Evolutionary conservation across 2,888 invertebrate genomes (phyloP), one percentile per base, ranked within the genome.

Genomic region (Beris chalybata): DNA sequence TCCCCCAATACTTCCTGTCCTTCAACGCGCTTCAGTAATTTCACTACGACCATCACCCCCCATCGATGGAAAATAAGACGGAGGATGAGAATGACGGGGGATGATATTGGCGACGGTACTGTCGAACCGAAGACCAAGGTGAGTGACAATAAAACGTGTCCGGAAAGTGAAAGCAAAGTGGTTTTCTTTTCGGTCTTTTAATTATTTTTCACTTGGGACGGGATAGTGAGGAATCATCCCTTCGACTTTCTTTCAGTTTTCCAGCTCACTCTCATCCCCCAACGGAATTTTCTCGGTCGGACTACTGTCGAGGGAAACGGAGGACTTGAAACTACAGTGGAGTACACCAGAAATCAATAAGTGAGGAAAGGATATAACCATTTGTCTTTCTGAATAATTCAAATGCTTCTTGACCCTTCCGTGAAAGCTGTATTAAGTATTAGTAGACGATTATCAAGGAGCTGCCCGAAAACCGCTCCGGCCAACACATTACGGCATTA

Each of bases 321-420:
- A 47, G 47, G 15, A 13, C 4, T 31, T 12, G 31, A 5, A 29
- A 29, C 31, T 54, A 15, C 5, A 22, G 12, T 45, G 13, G 45
- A 30, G 38, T 22, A 13, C 50, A 11, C 9, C 22, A 38, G 22
- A 38, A 43, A 61, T 61, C 50, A 54, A 64, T 64, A 29, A 22
- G 29, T 13, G 50, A 44, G 12, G 45, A 54, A 63, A 57, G 45
- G 54, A 69, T 53, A 55, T 30, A 15, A 52, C 67, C 67, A 69
- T 69, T 69, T 69, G 63, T 69, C 67, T 67, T 69, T 50, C 61
- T 69, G 61, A 69, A 69, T 69, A 69, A 69, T 69, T 69, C 61
- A 69, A 67, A 38, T 44, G 59, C 52, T 65, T 61, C 68, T 69
- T 69, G 69, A 69, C 69, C 69, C 61, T 65, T 65, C 50, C 56